phyloP scores from a whole-genome alignment of 2,113 vertebrate genomes.

The Falco punctatus region DNA sequence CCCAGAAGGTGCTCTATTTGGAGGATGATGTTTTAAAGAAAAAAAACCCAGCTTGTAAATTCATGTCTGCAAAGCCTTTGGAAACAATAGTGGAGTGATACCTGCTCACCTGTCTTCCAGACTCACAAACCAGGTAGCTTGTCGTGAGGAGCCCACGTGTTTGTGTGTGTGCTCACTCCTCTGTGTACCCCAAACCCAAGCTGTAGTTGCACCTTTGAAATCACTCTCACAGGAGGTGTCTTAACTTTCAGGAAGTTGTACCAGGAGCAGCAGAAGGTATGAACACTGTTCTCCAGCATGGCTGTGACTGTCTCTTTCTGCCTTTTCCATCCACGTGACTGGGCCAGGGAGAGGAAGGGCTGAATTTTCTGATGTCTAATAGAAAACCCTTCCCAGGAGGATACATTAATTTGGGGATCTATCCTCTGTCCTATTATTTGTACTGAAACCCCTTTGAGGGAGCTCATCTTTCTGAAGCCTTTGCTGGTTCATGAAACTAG shows the following conservation, averaged over 20 bases:
- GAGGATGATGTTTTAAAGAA: not conserved
- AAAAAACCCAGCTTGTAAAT: not conserved
- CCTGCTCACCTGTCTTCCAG: not conserved
- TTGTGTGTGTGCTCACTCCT: not conserved
- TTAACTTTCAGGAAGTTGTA: not conserved
- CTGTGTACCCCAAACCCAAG: not conserved
- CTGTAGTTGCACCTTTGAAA: not conserved
- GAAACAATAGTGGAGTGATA: not conserved
- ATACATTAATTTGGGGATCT: not conserved
- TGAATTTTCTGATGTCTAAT: not conserved
- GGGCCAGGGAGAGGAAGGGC: not conserved
- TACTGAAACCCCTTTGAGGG: not conserved
- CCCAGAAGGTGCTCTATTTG: not conserved
- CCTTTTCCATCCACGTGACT: not conserved
- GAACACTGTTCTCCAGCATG: not conserved
- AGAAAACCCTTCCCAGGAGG: not conserved
- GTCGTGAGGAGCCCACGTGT: not conserved
- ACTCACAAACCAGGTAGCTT: not conserved
- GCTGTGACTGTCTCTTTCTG: not conserved
- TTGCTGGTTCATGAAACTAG: not conserved
- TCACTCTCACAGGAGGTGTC: not conserved
- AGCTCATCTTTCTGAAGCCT: not conserved
- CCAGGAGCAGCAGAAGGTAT: not conserved
- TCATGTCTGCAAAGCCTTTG: not conserved
- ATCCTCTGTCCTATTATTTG: not conserved